phyloP scores from a whole-genome alignment of 2,797 vertebrate species.

The Mus spretus region DNA sequence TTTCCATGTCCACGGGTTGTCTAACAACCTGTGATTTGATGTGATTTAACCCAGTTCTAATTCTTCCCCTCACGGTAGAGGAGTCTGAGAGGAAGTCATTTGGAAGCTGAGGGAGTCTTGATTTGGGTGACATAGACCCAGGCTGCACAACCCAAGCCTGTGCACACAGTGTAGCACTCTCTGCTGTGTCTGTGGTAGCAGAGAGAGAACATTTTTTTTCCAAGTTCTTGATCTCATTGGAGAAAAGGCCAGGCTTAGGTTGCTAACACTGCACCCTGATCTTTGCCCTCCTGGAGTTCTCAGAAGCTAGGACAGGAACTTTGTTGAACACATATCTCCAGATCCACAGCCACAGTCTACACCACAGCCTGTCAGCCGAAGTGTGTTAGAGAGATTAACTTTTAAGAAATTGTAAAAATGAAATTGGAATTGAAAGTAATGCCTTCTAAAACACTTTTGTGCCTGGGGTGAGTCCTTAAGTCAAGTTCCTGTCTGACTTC shows the following conservation, averaged over 20 bases:
- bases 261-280: background rate
- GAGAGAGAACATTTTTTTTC: background rate
- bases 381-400: background rate
- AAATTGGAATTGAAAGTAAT: background rate
- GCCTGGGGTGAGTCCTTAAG: constrained; percentile 47
- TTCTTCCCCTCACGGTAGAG: background rate
- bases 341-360: background rate
- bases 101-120: background rate
- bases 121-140: background rate
- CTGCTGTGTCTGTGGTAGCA: background rate
- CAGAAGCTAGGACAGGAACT: background rate
- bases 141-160: background rate
- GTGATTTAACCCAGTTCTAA: background rate
- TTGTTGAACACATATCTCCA: constrained; percentile 28
- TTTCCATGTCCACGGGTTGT: background rate
- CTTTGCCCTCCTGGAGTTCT: background rate
- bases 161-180: background rate
- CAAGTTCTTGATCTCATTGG: background rate
- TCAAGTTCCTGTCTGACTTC: background rate
- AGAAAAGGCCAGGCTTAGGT: background rate
- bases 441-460: background rate
- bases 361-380: constrained; percentile 1
- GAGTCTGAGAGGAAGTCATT: background rate
- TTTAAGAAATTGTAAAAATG: background rate
- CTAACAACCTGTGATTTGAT: background rate